These are phyloP conservation scores for Agriopis aurantiaria DNA, from an alignment of 2,888 invertebrate genomes.

Conservation along the genomic window DNA sequence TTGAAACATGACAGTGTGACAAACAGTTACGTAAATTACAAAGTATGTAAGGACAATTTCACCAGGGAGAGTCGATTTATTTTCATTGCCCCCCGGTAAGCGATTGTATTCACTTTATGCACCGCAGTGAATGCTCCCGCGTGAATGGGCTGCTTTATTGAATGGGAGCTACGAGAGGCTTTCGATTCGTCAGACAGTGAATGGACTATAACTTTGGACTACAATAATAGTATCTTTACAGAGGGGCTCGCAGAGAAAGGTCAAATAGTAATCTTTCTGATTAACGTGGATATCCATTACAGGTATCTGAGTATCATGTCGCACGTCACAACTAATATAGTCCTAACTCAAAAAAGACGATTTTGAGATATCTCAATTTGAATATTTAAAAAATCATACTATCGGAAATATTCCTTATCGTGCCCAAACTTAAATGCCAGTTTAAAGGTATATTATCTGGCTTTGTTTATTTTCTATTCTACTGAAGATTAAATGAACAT, in stretches of 20 bases:
- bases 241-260: slow-evolving; percentile 6
- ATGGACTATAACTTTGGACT: slow-evolving; percentile 75
- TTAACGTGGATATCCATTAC: too few relatives aligned
- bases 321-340: too few relatives aligned
- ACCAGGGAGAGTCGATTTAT: slow-evolving; percentile 67
- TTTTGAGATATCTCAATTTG: too few relatives aligned
- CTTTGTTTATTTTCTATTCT: too few relatives aligned
- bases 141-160: slow-evolving; percentile 54
- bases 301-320: too few relatives aligned
- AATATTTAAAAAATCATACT: too few relatives aligned
- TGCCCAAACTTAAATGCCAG: too few relatives aligned
- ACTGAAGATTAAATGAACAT: too few relatives aligned
- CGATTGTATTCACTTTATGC: slow-evolving; percentile 73
- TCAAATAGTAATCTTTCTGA: background rate
- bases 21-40: slow-evolving; percentile 27
- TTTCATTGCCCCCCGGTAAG: slow-evolving; percentile 69
- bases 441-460: too few relatives aligned
- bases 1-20: background rate
- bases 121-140: slow-evolving; percentile 65
- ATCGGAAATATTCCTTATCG: too few relatives aligned
- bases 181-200: slow-evolving; percentile 77
- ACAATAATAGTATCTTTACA: slow-evolving; percentile 42
- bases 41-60: slow-evolving; percentile 42
- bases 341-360: too few relatives aligned
- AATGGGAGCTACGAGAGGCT: slow-evolving; percentile 62